A percentile compares a stretch with the other conserved stretches of the same genome.
Conservation (phyloP, 2,888 invertebrate genomes). For the Nipponacmea schrenckii region DNA sequence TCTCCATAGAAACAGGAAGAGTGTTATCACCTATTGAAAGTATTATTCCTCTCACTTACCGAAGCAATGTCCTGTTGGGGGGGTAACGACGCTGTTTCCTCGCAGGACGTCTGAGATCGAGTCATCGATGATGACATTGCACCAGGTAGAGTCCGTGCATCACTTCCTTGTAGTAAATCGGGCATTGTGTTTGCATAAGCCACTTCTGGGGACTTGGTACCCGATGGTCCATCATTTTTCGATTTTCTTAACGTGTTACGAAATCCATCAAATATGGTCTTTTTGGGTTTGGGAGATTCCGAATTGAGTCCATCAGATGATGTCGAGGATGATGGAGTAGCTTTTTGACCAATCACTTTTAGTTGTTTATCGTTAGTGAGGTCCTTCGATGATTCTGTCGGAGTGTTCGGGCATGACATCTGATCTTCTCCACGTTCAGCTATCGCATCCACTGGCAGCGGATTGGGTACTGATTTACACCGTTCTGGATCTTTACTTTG, state of each 20-base stretch:
- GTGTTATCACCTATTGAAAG: conserved; percentile 33
- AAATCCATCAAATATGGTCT: conserved; percentile 75
- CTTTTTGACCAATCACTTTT: conserved; percentile 10
- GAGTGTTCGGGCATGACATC: conserved; percentile 51
- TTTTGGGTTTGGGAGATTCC: conserved; percentile 69
- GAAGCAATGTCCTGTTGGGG: conserved; percentile 43
- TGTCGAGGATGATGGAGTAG: conserved; percentile 14
- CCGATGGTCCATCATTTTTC: conserved; percentile 59
- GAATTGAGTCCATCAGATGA: conserved; percentile 23
- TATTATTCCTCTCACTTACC: conserved; percentile 43
- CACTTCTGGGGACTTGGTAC: conserved; percentile 20
- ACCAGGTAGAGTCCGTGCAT: conserved; percentile 24
- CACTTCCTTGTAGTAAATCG: conserved; percentile 37
- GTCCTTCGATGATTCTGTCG: conserved; percentile 38
- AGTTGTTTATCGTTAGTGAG: conserved; percentile 16
- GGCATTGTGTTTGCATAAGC: conserved; percentile 41
- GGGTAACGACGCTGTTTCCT: conserved; percentile 17
- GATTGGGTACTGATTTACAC: conserved; percentile 56
- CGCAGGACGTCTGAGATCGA: conserved; percentile 34
- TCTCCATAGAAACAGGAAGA: too few relatives aligned
- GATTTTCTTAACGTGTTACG: conserved; percentile 73
- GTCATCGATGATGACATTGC: conserved; percentile 27
- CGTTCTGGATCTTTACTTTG: conserved; percentile 46
- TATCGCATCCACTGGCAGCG: conserved; percentile 28
- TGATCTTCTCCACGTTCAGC: conserved; percentile 24